Evolutionary conservation across 2,797 vertebrate genomes (phyloP), one percentile per base, ranked within the genome.

Genomic region (Lepilemur septentrionalis): DNA sequence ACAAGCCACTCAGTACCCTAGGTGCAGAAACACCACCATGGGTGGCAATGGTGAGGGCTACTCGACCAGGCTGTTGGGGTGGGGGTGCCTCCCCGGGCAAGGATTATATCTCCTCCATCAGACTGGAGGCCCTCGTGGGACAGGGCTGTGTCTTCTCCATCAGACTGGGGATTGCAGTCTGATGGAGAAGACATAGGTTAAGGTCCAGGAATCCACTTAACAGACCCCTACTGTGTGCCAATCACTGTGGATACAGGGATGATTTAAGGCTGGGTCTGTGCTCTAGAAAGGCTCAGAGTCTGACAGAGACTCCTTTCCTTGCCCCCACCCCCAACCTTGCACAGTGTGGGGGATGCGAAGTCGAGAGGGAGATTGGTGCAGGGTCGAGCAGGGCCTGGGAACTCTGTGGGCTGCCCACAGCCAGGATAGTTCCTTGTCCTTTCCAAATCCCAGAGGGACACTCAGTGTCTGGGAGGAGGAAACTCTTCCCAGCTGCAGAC

Each of bases 321-420:
- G 25, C 23, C 78, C 43, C 90, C 38, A 35, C 25, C 76, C 72
- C 81, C 72, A 73, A 17, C 30, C 48, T 89, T 17, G 1, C 65
- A 59, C 65, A 63, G 57, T 20, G 35, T 63, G 10, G 38, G 28
- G 67, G 22, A 43, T 52, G 12, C 63, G 41, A 32, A 89, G 57
- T 48, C 38, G 78, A 95, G 70, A 85, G 17, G 76, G 83, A 93
- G 75, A 65, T 65, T 92, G 73, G 89, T 52, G 78, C 50, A 55
- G 76, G 95, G 89, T 96, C 65, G 11, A 73, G 15, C 89, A 94
- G 96, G 91, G 96, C 97, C 97, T 98, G 97, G 97, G 97, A 98
- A 97, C 90, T 96, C 96, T 4, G 93, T 96, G 94, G 96, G 97
- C 96, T 92, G 96, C 91, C 93, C 86, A 91, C 70, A 97, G 65